Percentiles rank a stretch among this genome's conserved stretches.
These are phyloP conservation scores for Pararge aegeria DNA, from an alignment of 1,140 invertebrate genomes.

Conservation along the genomic window DNA sequence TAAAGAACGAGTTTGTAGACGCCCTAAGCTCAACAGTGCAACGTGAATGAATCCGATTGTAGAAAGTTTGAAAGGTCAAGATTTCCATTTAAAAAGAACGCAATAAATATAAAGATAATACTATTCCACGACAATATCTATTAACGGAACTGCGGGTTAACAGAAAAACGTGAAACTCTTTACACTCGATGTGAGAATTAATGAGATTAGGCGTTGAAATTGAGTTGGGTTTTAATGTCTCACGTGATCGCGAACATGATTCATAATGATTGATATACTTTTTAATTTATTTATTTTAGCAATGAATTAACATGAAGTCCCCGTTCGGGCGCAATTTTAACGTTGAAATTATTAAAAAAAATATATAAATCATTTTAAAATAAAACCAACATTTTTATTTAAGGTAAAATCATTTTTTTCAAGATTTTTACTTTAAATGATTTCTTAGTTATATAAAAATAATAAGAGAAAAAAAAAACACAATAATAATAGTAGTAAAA, in stretches of 20 bases:
- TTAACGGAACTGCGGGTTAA: slow-evolving; percentile 19
- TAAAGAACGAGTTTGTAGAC: not conserved
- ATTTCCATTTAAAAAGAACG: slow-evolving; percentile 34
- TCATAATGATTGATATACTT: too few species aligned
- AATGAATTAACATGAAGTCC: too few species aligned
- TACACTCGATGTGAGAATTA: slow-evolving; percentile 17
- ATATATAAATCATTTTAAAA: too few species aligned
- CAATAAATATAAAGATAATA: slow-evolving; percentile 26
- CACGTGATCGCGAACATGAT: not conserved
- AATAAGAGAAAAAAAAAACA: too few species aligned
- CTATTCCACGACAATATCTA: slow-evolving; percentile 22
- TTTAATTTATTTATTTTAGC: too few species aligned
- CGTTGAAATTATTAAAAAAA: too few species aligned
- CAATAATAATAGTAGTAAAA: too few species aligned
- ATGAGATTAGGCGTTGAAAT: slow-evolving; percentile 19
- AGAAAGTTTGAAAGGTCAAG: slow-evolving; percentile 45
- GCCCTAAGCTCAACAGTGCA: slow-evolving; percentile 3
- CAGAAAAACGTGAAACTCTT: slow-evolving; percentile 26
- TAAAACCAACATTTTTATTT: too few species aligned
- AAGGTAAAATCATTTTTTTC: too few species aligned
- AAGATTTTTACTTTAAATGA: too few species aligned
- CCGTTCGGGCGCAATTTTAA: too few species aligned
- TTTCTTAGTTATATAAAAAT: too few species aligned
- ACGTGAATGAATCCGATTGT: slow-evolving; percentile 36
- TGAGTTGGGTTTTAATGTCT: slow-evolving; percentile 11